Conservation (phyloP, 2,888 invertebrate species). For the Dasysyrphus tricinctus region DNA sequence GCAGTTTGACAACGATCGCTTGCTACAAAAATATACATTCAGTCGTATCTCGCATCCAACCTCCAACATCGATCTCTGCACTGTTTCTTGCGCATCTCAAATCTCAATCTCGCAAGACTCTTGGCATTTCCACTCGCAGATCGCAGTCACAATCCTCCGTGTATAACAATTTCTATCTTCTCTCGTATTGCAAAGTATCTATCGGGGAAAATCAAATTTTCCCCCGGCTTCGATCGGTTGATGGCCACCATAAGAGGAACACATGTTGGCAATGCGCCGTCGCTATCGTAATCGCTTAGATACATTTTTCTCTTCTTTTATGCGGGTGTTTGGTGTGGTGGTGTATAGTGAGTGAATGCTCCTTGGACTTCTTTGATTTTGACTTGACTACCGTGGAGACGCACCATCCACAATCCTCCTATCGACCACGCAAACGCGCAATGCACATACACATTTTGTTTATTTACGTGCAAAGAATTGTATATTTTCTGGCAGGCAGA, state of each 20-base stretch:
- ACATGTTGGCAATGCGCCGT: constrained; percentile 74
- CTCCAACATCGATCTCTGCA: constrained; percentile 1
- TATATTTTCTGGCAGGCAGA: constrained; percentile 73
- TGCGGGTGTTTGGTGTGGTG: constrained; percentile 63
- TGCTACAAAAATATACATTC: constrained; percentile 7
- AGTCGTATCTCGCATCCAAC: constrained; percentile 63
- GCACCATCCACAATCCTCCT: constrained; percentile 52
- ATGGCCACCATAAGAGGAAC: constrained; percentile 46
- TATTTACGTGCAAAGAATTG: constrained; percentile 75
- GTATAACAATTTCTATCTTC: constrained; percentile 10
- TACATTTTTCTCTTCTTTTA: constrained; percentile 71
- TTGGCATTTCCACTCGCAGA: constrained; percentile 8
- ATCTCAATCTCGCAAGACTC: not conserved
- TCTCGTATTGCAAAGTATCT: constrained; percentile 34
- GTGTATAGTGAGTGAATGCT: no score
- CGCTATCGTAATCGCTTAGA: constrained; percentile 41
- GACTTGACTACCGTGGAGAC: constrained; percentile 49
- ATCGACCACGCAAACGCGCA: constrained; percentile 57
- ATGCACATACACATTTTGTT: constrained; percentile 64
- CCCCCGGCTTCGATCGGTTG: constrained; percentile 30
- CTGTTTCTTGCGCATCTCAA: constrained; percentile 46
- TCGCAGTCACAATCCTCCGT: constrained; percentile 46
- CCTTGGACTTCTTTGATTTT: constrained; percentile 43
- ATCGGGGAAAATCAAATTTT: constrained; percentile 65
- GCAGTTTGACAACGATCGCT: constrained; percentile 65